Evolutionary conservation across 2,888 invertebrate genomes (phyloP).

Genomic region (Archips xylosteana): DNA sequence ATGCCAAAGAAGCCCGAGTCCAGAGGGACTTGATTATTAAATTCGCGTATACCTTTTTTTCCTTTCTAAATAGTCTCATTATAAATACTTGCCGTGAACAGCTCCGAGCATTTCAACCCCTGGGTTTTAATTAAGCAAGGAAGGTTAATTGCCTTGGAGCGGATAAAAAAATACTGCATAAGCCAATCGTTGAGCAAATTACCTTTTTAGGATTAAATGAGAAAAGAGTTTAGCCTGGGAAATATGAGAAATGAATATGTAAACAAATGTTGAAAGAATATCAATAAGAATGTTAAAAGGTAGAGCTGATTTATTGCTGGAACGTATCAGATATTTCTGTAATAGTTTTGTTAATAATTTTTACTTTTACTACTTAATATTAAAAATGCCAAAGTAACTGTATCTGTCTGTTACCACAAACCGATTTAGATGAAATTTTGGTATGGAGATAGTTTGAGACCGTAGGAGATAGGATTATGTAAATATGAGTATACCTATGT

Average conservation of each 20-base stretch:
- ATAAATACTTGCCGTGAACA: conserved; percentile 19
- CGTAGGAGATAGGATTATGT: no score
- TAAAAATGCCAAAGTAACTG: no score
- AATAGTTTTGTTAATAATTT: not conserved
- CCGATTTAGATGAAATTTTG: no score
- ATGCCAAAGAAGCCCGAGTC: conserved; percentile 8
- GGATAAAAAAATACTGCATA: conserved; percentile 15
- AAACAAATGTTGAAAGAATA: not conserved
- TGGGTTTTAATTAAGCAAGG: conserved; percentile 29
- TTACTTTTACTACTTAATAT: no score
- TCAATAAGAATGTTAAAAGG: no score
- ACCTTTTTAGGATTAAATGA: conserved; percentile 1
- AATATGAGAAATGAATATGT: not conserved
- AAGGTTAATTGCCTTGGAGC: conserved; percentile 22
- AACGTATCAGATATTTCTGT: no score
- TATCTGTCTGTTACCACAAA: no score
- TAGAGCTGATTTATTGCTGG: not conserved
- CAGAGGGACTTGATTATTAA: conserved; percentile 20
- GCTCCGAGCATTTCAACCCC: conserved; percentile 16
- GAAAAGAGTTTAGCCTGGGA: not conserved
- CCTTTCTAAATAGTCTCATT: conserved; percentile 16
- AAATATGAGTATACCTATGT: no score
- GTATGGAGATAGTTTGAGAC: no score
- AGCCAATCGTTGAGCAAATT: conserved; percentile 22
- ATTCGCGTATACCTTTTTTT: conserved; percentile 8